Evolutionary conservation across 1,140 invertebrate species (phyloP), one percentile per base, ranked within the genome.

Genomic region (Drosophila truncata): DNA sequence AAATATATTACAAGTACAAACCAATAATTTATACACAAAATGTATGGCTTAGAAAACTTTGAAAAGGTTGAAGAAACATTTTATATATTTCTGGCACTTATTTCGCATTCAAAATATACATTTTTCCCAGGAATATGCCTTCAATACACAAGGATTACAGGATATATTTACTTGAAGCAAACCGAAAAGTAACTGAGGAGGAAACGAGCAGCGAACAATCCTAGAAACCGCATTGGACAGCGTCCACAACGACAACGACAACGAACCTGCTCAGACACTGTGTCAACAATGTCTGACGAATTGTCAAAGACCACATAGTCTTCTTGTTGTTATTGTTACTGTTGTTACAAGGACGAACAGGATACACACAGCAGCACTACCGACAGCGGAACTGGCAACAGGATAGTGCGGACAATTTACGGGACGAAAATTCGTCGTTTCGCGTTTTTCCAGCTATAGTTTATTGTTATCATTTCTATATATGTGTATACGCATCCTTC

Each of bases 261-360:
- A 72, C 52, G 42, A 47, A 79, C 62, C 71, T 60, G 73, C 87
- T 74, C 76, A 70, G 78, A 87, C 77, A 60, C 64, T 65, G 79
- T 84, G 69, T 72, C 77, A 84, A 88, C 85, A 78, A 64, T 75
- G 72, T 74, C 85, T 90, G 84, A 88, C 80, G 81, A 81, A 90
- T 87, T 84, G 85, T 90, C 84, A 74, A 47, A 80, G 70, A 67
- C 80, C 85, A 46, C 80, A 88, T 73, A 88, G 27, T 64, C 64
- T 39, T 78, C 62, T 47, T 50, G 33, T 35, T 11, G 31, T 33
- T 67, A 50, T 23, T 67, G 71, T 35, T 72, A 76, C 37, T 50
- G 74, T 69, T 79, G 79, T 41, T 44, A 59, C 47, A 31, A 37
- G 70, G 42, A 54, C 54, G 61, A 70, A 31, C 59, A 64, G 70